Evolutionary conservation across 2,888 invertebrate genomes (phyloP), one percentile per base, ranked within the genome.

Genomic region (Caenorhabditis afra): DNA sequence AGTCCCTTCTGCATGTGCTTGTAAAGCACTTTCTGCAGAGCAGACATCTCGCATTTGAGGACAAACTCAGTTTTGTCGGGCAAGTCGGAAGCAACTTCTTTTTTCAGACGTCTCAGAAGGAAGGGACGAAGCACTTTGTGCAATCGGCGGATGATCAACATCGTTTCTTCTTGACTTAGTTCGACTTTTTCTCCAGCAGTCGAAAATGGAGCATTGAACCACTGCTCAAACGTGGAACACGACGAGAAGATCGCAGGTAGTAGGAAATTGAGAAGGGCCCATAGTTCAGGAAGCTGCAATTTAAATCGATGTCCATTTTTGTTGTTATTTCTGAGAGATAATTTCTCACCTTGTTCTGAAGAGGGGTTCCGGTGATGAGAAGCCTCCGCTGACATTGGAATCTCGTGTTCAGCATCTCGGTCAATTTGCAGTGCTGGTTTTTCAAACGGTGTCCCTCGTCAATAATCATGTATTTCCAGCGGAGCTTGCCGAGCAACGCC

Each of bases 381-480:
- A 99, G 92, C 37, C 99, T 94, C 92, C 98, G 96, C 4, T 97
- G 96, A 10, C 98, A 97, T 84, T 94, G 93, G 92, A 92, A 92
- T 92, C 97, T 96, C 10, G 97, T 96, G 91, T 99, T 99, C 67
- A 99, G 92, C 23, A 92, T 95, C 92, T 97, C 96, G 0, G 99
- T 99, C 86, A 99, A 92, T 92, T 99, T 99, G 92, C 98, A 99
- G 91, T 99, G 98, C 92, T 99, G 98, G 92, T 99, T 99, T 93
- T 99, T 99, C 98, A 99, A 98, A 83, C 99, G 94, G 92, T 99
- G 99, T 66, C 99, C 99, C 92, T 99, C 99, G 91, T 99, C 99
- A 88, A 99, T 99, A 82, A 99, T 98, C 98, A 99, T 98, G 92
- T 98, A 99, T 91, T 97, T 98, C 97, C 98, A 99, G 83, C 95